These are phyloP conservation scores for Kudoa iwatai DNA, from an alignment of 30 jellyfish, hydroid and myxozoan species.

Conservation along the genomic window DNA sequence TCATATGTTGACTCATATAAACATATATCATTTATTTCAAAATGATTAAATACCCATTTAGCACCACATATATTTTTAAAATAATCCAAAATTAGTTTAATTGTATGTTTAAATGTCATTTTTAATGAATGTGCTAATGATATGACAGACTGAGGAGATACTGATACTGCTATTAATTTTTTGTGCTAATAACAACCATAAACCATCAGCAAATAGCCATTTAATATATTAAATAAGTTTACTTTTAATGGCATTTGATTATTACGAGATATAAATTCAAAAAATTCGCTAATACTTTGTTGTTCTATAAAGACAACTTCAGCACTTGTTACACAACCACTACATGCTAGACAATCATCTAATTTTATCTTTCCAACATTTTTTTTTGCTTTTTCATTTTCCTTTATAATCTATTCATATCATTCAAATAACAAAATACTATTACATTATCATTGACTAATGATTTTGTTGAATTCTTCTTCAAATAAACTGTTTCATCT, in stretches of 20 bases:
- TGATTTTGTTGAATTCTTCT: no score
- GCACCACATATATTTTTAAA: neutral
- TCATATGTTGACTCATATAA: neutral
- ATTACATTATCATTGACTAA: no score
- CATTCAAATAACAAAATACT: no score
- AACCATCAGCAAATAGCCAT: no score
- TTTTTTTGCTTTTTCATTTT: no score
- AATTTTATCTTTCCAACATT: no score
- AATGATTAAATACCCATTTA: neutral
- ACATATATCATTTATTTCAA: neutral
- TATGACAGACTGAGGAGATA: neutral
- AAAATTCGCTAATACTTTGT: conserved; percentile 43
- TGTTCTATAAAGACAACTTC: conserved; percentile 60
- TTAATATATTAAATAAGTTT: no score
- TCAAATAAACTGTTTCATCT: no score
- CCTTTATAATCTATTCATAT: no score
- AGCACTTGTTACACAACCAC: conserved; percentile 97
- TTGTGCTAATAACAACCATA: no score
- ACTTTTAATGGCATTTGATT: conserved; percentile 14
- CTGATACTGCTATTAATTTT: neutral
- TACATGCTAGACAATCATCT: conserved; percentile 92
- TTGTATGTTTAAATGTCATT: neutral
- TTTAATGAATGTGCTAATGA: no score
- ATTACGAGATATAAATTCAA: neutral
- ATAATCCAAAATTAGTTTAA: no score